Base-by-base conservation (phyloP, 2,113 vertebrate species). In the Panthera leo region DNA sequence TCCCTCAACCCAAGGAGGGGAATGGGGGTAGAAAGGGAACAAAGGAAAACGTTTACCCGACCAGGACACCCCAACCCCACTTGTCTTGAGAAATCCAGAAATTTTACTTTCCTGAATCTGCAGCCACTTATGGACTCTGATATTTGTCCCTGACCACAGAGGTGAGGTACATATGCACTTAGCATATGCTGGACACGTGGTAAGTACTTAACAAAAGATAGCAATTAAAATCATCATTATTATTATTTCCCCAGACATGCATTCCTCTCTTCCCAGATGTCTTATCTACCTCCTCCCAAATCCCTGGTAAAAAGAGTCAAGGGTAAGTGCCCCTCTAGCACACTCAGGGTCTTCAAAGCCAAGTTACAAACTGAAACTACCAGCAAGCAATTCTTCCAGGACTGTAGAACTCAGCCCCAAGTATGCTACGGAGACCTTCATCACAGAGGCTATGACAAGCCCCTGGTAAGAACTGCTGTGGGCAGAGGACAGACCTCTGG, bases 381-480 rank as follows among this genome's bases (percentile, higher is more conserved):
- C n/a, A 97, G 95, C 84, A 98, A 82, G 92, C 68, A 53, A 18
- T 97, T 96, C 79, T 97, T 92, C 95, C 91, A 96, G 84, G 93
- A 97, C 65, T 85, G 97, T 85, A 85, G 96, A 63, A 19, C 91
- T 73, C 93, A 97, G 39, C 87, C 85, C 27, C 87, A 76, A 3
- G 19, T 29, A 45, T 6, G 2, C 21, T 29, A 27, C 0, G 97
- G 96, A 16, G 96, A 97, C 48, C 65, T 42, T 29, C 39, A 29
- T 23, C 58, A 93, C 83, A 95, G 85, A 65, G 42, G 68, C 86
- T 39, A 21, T 7, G 1, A 94, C 55, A 92, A 87, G 48, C 73
- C 91, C 71, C 29, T n/a, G 94, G 98, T 98, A 87, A 92, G 97
- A 23, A 14, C n/a, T 29, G 10, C 3, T 2, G 18, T 18, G 29